These are phyloP conservation scores for Pipistrellus pygmaeus DNA, from an alignment of 2,797 vertebrate genomes.

Conservation along the genomic window DNA sequence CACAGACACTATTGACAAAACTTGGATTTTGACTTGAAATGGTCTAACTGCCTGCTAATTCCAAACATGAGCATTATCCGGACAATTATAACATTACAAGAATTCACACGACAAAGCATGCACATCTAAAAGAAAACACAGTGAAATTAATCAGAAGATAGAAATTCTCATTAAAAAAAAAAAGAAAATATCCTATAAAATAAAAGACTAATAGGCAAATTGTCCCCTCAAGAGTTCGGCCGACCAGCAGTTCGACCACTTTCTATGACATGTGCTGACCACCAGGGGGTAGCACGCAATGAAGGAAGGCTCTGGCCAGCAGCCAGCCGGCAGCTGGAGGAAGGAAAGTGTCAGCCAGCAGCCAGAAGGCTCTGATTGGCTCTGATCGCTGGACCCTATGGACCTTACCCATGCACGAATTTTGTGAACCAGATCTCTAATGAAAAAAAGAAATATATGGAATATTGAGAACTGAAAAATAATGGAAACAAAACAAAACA, in stretches of 20 bases:
- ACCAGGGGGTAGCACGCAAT: too few species aligned
- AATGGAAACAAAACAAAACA: too few species aligned
- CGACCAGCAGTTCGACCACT: too few species aligned
- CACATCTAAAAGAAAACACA: background rate
- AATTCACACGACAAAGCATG: background rate
- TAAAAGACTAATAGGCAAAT: too few species aligned
- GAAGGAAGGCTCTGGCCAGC: too few species aligned
- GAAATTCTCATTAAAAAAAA: background rate
- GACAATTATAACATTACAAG: background rate
- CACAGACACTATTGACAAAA: background rate
- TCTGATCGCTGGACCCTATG: too few species aligned
- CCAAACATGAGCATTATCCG: background rate
- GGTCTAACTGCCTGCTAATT: background rate
- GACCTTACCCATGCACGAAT: too few species aligned
- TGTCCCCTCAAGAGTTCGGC: too few species aligned
- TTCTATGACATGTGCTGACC: too few species aligned
- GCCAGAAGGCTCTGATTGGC: too few species aligned
- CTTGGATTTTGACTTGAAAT: background rate
- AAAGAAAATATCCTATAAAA: background rate
- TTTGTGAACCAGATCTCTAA: background rate
- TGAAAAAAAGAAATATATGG: background rate
- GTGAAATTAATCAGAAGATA: background rate
- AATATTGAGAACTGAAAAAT: conserved; percentile 33
- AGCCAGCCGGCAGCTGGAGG: too few species aligned
- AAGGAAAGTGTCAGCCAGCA: too few species aligned